Conservation (phyloP, 2,888 invertebrate genomes). For the Iselma pallidipennis region DNA sequence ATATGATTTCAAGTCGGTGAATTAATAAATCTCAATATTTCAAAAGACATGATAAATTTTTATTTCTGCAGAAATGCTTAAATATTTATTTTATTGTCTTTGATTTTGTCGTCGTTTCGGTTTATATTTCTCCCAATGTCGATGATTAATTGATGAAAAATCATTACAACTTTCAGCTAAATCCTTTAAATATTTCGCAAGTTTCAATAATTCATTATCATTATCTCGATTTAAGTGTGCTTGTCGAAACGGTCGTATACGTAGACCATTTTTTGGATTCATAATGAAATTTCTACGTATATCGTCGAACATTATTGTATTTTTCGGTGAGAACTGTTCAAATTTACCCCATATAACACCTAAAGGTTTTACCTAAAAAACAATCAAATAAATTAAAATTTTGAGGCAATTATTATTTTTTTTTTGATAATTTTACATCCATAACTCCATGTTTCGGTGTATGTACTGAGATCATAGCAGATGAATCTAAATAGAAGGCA, state of each 20-base stretch:
- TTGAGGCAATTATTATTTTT: not conserved
- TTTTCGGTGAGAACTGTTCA: conserved; percentile 82
- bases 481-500: conserved; percentile 86
- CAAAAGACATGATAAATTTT: too few species aligned
- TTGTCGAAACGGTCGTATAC: conserved; percentile 87
- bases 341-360: conserved; percentile 98
- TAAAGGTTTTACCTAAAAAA: conserved; percentile 81
- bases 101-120: conserved; percentile 49
- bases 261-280: conserved; percentile 93
- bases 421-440: conserved; percentile 66
- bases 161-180: conserved; percentile 82
- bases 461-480: conserved; percentile 95
- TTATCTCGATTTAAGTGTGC: conserved; percentile 85
- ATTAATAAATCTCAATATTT: too few species aligned
- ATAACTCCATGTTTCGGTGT: conserved; percentile 89
- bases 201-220: conserved; percentile 80
- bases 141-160: conserved; percentile 83
- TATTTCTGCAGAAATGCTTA: too few species aligned
- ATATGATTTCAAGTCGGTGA: too few species aligned
- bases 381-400: not conserved
- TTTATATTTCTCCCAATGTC: conserved; percentile 86
- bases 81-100: conserved; percentile 16
- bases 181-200: conserved; percentile 80
- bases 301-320: conserved; percentile 98
- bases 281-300: conserved; percentile 94